Evolutionary conservation across 2,888 invertebrate species (phyloP).

Genomic region (Ormyrus rosae): DNA sequence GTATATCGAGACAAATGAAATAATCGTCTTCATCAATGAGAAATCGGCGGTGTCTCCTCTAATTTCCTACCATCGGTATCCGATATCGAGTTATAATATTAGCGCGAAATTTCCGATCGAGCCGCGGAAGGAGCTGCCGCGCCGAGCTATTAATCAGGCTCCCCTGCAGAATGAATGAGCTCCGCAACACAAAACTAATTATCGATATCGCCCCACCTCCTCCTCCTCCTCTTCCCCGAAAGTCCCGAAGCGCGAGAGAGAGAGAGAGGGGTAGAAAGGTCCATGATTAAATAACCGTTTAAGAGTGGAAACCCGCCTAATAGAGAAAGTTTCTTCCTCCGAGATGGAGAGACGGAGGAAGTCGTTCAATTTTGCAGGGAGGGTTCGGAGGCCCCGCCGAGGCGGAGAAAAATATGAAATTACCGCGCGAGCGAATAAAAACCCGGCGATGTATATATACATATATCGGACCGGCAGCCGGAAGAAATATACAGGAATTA

Average conservation of each 20-base stretch:
- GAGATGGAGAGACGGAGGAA: slow-evolving; percentile 16
- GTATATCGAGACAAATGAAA: slow-evolving; percentile 26
- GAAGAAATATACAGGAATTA: slow-evolving; percentile 34
- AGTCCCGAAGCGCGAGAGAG: slow-evolving; percentile 30
- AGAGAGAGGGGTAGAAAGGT: slow-evolving; percentile 16
- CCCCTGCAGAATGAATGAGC: slow-evolving; percentile 34
- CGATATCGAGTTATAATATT: slow-evolving; percentile 39
- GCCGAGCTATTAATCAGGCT: slow-evolving; percentile 46
- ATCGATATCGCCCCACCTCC: slow-evolving; percentile 34
- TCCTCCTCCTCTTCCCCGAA: background rate
- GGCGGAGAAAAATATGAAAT: slow-evolving; percentile 23
- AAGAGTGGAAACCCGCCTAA: slow-evolving; percentile 49
- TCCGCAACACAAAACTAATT: slow-evolving; percentile 52
- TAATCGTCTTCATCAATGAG: background rate
- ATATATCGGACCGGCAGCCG: background rate
- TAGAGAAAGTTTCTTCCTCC: slow-evolving; percentile 54
- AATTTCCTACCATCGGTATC: slow-evolving; percentile 58
- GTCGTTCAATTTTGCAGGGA: slow-evolving; percentile 55
- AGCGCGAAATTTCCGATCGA: slow-evolving; percentile 41
- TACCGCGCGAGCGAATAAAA: background rate
- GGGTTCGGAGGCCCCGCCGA: background rate
- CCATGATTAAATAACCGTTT: slow-evolving; percentile 56
- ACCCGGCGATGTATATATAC: background rate
- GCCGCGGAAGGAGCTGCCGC: background rate
- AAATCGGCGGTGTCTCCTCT: slow-evolving; percentile 13